Percentiles rank a stretch among this genome's conserved stretches.
phyloP scores from a whole-genome alignment of 2,888 invertebrate species.

The Hirtodrosophila confusa region DNA sequence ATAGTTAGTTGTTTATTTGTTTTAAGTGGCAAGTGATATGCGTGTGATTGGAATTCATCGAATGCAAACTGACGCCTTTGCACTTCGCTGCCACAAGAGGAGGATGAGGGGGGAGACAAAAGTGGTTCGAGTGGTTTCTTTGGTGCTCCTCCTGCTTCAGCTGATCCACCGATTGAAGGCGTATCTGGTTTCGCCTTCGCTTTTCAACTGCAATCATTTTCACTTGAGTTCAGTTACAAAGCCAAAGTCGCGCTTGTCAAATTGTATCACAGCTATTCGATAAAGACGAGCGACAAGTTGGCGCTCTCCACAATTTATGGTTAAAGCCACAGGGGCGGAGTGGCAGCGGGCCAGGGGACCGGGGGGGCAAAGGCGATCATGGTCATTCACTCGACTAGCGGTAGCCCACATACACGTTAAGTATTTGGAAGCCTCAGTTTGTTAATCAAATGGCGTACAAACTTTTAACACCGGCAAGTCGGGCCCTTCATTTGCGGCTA shows the following conservation, averaged over 20 bases:
- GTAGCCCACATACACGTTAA: constrained; percentile 42
- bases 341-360: constrained; percentile 10
- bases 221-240: constrained; percentile 67
- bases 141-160: constrained; percentile 25
- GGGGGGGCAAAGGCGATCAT: constrained; percentile 35
- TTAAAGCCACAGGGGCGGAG: constrained; percentile 15
- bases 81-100: constrained; percentile 58
- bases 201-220: constrained; percentile 73
- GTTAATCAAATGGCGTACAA: constrained; percentile 52
- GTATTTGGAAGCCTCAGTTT: constrained; percentile 32
- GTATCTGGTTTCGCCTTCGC: constrained; percentile 77
- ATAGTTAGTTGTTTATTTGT: constrained; percentile 34
- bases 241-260: constrained; percentile 67
- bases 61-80: constrained; percentile 77
- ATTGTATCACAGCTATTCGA: constrained; percentile 54
- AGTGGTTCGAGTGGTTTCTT: constrained; percentile 52
- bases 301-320: constrained; percentile 44
- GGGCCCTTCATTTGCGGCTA: constrained; percentile 61
- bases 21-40: constrained; percentile 69
- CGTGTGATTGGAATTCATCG: constrained; percentile 74
- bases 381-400: constrained; percentile 58
- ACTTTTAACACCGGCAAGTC: constrained; percentile 45
- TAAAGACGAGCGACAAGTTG: constrained; percentile 61
- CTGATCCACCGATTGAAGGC: constrained; percentile 68
- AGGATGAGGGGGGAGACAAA: constrained; percentile 30